phyloP scores from a whole-genome alignment of 2,888 invertebrate species.

The Philopedon plagiatum region DNA sequence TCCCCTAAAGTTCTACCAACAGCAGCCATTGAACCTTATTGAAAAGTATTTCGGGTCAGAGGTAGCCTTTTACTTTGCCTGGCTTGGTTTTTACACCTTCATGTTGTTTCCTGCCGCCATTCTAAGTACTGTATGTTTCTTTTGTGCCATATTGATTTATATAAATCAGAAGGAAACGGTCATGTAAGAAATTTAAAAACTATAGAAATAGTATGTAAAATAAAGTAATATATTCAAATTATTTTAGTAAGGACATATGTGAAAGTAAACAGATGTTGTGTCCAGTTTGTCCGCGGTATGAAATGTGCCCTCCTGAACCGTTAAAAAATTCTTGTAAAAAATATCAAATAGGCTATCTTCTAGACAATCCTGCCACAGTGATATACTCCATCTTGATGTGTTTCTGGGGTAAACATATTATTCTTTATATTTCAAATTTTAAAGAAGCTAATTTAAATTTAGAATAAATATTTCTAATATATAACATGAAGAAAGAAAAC shows the following conservation, averaged over 20 bases:
- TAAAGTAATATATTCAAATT: too few relatives aligned
- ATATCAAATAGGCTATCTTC: slow-evolving; percentile 34
- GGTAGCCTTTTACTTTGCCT: slow-evolving; percentile 72
- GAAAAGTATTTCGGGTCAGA: slow-evolving; percentile 72
- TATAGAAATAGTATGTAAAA: too few relatives aligned
- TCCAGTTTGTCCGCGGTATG: slow-evolving; percentile 49
- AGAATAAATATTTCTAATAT: too few relatives aligned
- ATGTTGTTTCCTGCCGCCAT: slow-evolving; percentile 69
- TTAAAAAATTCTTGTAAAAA: not conserved
- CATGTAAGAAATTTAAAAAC: slow-evolving; percentile 57
- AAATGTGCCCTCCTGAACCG: not conserved
- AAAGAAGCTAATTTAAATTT: too few relatives aligned
- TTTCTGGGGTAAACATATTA: slow-evolving; percentile 67
- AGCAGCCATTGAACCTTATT: slow-evolving; percentile 74
- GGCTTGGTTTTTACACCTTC: slow-evolving; percentile 71
- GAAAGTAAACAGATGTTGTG: slow-evolving; percentile 48
- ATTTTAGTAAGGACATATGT: slow-evolving; percentile 60
- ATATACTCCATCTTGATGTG: slow-evolving; percentile 52
- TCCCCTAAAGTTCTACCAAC: slow-evolving; percentile 70
- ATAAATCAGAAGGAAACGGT: not conserved
- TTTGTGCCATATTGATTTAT: not conserved
- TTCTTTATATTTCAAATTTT: too few relatives aligned
- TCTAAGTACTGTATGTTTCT: slow-evolving; percentile 67
- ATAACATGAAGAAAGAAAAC: too few relatives aligned
- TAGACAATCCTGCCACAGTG: slow-evolving; percentile 51